Percentiles rank a stretch among this genome's conserved stretches.
phyloP scores from a whole-genome alignment of 1,140 invertebrate genomes.

The Brachionus rubens region DNA sequence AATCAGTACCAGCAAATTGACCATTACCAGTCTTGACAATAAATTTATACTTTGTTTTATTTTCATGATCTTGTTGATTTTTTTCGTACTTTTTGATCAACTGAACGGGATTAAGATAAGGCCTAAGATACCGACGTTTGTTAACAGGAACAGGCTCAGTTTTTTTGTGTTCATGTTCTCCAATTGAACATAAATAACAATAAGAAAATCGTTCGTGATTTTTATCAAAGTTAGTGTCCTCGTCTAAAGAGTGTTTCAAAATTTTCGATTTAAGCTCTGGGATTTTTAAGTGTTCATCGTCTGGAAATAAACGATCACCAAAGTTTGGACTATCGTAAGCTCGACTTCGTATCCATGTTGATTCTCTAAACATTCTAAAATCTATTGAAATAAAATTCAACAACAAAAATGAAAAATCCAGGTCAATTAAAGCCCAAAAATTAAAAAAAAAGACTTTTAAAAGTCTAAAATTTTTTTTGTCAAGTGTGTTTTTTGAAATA shows the following conservation, averaged over 20 bases:
- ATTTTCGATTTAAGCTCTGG: too few relatives aligned
- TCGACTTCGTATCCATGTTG: too few relatives aligned
- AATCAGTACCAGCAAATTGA: neutral
- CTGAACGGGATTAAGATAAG: slow-evolving; percentile 33
- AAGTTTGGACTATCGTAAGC: too few relatives aligned
- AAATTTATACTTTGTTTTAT: slow-evolving; percentile 44
- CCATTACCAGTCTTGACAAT: slow-evolving; percentile 17
- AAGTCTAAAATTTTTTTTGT: too few relatives aligned
- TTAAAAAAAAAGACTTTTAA: too few relatives aligned
- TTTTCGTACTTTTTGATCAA: slow-evolving; percentile 16
- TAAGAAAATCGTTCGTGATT: neutral
- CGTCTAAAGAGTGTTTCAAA: neutral
- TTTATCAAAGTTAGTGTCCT: neutral
- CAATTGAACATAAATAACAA: slow-evolving; percentile 39
- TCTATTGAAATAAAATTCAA: too few relatives aligned
- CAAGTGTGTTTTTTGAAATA: neutral
- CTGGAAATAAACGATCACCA: too few relatives aligned
- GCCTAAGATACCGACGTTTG: slow-evolving; percentile 22
- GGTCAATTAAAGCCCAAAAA: too few relatives aligned
- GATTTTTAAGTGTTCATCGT: too few relatives aligned
- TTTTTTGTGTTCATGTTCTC: slow-evolving; percentile 20
- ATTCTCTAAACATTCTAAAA: too few relatives aligned
- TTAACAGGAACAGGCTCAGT: slow-evolving; percentile 31
- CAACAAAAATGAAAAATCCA: too few relatives aligned
- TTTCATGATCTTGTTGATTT: neutral